Evolutionary conservation across 1,140 invertebrate genomes (phyloP).

Genomic region (Musca vetustissima): DNA sequence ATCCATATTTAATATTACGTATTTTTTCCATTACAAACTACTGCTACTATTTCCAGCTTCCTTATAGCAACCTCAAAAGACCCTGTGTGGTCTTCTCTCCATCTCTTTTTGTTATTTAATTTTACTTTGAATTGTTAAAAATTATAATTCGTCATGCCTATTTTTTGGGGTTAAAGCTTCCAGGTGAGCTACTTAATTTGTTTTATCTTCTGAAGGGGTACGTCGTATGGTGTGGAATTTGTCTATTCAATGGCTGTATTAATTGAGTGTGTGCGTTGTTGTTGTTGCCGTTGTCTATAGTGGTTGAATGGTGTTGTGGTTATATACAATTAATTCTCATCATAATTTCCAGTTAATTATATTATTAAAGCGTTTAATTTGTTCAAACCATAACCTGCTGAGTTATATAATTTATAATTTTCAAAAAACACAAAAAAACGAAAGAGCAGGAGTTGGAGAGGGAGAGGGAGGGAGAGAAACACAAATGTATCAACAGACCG

Average conservation of each 20-base stretch:
- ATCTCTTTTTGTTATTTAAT: too few species aligned
- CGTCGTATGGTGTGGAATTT: not conserved
- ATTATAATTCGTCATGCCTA: slow-evolving; percentile 7
- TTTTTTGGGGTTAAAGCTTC: slow-evolving; percentile 29
- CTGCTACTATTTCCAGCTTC: too few species aligned
- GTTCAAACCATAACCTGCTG: slow-evolving; percentile 21
- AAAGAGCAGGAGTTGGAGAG: slow-evolving; percentile 1
- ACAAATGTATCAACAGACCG: too few species aligned
- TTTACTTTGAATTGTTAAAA: too few species aligned
- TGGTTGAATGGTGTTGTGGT: not conserved
- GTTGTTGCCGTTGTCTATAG: not conserved
- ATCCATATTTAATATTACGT: too few species aligned
- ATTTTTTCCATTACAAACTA: too few species aligned
- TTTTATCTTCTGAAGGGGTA: not conserved
- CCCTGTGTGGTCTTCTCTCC: too few species aligned
- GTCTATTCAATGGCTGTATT: slow-evolving; percentile 8
- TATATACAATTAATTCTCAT: not conserved
- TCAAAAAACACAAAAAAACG: not conserved
- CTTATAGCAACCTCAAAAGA: too few species aligned
- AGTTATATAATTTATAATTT: not conserved
- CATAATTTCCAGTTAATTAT: slow-evolving; percentile 10
- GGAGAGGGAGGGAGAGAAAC: not conserved
- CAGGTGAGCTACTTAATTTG: slow-evolving; percentile 30
- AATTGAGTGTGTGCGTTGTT: not conserved
- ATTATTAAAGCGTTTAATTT: slow-evolving; percentile 24